A percentile compares a stretch with the other conserved stretches of the same genome.
Evolutionary conservation across 2,797 vertebrate species (phyloP).

Genomic region (Halcyon smyrnensis): DNA sequence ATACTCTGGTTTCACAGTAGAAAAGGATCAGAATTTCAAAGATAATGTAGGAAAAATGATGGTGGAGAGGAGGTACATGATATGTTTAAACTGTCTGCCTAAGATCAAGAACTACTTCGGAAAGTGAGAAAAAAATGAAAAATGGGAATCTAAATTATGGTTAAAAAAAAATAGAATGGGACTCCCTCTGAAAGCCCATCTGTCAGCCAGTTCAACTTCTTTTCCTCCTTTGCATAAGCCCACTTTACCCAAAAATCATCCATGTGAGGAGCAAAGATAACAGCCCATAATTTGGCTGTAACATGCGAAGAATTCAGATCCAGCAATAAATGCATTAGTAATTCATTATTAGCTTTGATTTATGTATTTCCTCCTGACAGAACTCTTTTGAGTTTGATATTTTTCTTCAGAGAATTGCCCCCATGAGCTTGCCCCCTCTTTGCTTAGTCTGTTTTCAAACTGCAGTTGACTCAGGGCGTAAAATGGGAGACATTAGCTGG

Average conservation of each 20-base stretch:
- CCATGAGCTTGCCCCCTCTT: background rate
- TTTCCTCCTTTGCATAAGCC: background rate
- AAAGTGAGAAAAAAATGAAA: background rate
- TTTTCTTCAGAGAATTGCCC: background rate
- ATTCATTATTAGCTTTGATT: constrained; percentile 12
- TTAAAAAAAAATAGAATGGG: background rate
- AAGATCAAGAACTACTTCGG: background rate
- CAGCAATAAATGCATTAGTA: background rate
- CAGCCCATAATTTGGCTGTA: background rate
- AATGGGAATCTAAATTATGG: background rate
- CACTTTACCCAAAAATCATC: background rate
- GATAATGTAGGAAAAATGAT: background rate
- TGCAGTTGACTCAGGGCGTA: background rate
- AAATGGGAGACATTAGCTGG: constrained; percentile 11
- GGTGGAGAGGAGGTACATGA: background rate
- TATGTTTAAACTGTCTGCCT: background rate
- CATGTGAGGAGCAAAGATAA: background rate
- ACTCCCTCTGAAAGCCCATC: background rate
- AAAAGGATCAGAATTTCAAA: background rate
- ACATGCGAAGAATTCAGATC: background rate
- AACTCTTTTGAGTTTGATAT: background rate
- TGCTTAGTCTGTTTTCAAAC: constrained; percentile 31
- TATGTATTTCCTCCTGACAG: background rate
- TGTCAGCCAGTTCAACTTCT: background rate
- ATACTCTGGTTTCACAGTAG: background rate